A percentile compares a stretch with the other conserved stretches of the same genome.
Conservation (phyloP, 1,140 invertebrate species). For the Sinella curviseta region DNA sequence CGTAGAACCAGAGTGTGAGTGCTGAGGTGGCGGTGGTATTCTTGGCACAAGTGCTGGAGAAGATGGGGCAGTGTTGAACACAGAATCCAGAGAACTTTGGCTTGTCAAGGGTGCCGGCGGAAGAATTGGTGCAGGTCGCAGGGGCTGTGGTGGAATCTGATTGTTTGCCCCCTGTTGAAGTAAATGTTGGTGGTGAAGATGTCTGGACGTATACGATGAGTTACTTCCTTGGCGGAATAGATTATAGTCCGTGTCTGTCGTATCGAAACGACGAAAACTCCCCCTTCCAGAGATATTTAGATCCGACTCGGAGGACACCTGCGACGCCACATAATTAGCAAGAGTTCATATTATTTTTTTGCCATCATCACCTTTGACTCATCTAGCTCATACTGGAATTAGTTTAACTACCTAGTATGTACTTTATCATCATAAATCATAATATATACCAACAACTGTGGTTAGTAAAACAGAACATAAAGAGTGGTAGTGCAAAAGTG, state of each 20-base stretch:
- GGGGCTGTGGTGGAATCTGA: slow-evolving; percentile 59
- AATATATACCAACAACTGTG: too few relatives aligned
- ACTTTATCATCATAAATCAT: too few relatives aligned
- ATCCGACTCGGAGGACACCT: slow-evolving; percentile 69
- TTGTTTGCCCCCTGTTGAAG: neutral
- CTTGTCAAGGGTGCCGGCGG: slow-evolving; percentile 41
- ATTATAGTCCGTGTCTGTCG: slow-evolving; percentile 62
- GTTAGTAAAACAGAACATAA: too few relatives aligned
- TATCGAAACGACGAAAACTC: slow-evolving; percentile 69
- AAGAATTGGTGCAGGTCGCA: slow-evolving; percentile 59
- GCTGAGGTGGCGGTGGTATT: slow-evolving; percentile 24
- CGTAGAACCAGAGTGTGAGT: slow-evolving; percentile 51
- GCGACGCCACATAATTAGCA: slow-evolving; percentile 39
- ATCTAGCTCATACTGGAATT: too few relatives aligned
- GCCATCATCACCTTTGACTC: too few relatives aligned
- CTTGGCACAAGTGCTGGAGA: slow-evolving; percentile 36
- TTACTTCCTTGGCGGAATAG: slow-evolving; percentile 51
- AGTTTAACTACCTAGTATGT: too few relatives aligned
- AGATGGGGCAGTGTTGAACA: slow-evolving; percentile 50
- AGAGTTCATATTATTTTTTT: too few relatives aligned
- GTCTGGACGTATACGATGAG: neutral
- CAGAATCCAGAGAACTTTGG: slow-evolving; percentile 50
- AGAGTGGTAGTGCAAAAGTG: too few relatives aligned
- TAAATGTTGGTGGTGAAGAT: slow-evolving; percentile 15
- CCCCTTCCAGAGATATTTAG: slow-evolving; percentile 63